These are phyloP conservation scores for Drosophila kepulauana DNA, from an alignment of 1,140 invertebrate genomes.

Conservation along the genomic window DNA sequence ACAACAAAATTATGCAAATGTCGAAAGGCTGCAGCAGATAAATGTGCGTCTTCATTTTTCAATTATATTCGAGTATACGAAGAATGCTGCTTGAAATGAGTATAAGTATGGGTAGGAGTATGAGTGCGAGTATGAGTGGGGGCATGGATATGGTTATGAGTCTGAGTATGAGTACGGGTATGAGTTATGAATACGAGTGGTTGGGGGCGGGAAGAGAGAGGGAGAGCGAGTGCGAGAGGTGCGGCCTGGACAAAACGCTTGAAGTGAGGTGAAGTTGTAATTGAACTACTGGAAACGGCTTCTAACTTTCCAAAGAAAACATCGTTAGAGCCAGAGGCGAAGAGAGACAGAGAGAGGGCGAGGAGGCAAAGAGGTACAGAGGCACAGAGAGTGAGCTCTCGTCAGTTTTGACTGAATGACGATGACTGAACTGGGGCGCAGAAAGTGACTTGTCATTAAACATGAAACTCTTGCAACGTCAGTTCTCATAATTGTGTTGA, in stretches of 20 bases:
- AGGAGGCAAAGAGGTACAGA: no score
- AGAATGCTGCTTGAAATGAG: constrained; percentile 19
- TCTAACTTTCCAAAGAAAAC: constrained; percentile 80
- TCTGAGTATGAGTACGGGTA: constrained; percentile 1
- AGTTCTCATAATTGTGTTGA: constrained; percentile 83
- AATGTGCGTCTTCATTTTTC: constrained; percentile 20
- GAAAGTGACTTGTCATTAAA: constrained; percentile 83
- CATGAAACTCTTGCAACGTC: constrained; percentile 82
- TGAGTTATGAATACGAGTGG: background rate
- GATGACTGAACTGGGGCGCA: constrained; percentile 78
- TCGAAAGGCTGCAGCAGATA: background rate
- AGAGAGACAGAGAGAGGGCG: background rate
- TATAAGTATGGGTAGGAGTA: constrained; percentile 3
- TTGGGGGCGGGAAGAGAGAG: constrained; percentile 8
- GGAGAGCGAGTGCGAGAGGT: background rate
- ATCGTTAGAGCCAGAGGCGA: constrained; percentile 59
- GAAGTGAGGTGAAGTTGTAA: constrained; percentile 77
- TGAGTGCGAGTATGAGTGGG: constrained; percentile 26
- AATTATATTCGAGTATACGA: constrained; percentile 6
- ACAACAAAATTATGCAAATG: constrained; percentile 11
- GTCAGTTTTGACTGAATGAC: constrained; percentile 50
- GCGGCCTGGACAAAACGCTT: constrained; percentile 62
- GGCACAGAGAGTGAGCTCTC: constrained; percentile 20
- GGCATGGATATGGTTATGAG: background rate
- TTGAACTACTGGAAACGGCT: constrained; percentile 81